Evolutionary conservation across 2,797 vertebrate genomes (phyloP), one percentile per base, ranked within the genome.

Genomic region (Triplophysa yarkandensis): DNA sequence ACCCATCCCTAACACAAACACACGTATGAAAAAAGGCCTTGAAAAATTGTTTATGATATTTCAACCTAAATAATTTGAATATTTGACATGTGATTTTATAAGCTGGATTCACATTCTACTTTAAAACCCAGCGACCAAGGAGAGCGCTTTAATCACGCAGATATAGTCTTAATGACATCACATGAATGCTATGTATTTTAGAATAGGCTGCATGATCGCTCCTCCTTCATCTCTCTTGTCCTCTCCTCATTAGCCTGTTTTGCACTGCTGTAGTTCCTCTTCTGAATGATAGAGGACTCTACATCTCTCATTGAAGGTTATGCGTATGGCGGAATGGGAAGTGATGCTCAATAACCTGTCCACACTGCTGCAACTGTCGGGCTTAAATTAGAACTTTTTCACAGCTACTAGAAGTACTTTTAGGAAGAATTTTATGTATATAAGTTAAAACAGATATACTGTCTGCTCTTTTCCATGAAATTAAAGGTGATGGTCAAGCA

Each of bases 151-250:
- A 46, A 58, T 61, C 39, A 71, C 50, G n/a, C 19, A 69, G 66
- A 16, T 75, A 30, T 17, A 71, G 21, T 36, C 61, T 41, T 19
- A 79, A 74, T 60, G 62, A 30, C 71, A 77, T 78, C 68, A 32
- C 17, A 60, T 71, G 83, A 83, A 83, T 83, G 84, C 73, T 66
- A 80, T 82, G 80, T 78, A 80, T 70, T 83, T 78, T 78, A 77
- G 64, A 50, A 77, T 71, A 77, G 81, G 71, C 67, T 79, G 82
- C 81, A 82, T 80, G 82, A 74, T 65, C 54, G 46, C 58, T 54
- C 21, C 43, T 27, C 48, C 43, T 43, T 61, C 19, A 60, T 44
- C 25, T 23, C 46, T 46, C 43, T 68, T 27, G 6, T 21, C 28
- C 28, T 41, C 44, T 64, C 46, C 16, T 44, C 23, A 14, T 27